Conservation (phyloP, 2,113 vertebrate species). For the Paraplagusia blochii region DNA sequence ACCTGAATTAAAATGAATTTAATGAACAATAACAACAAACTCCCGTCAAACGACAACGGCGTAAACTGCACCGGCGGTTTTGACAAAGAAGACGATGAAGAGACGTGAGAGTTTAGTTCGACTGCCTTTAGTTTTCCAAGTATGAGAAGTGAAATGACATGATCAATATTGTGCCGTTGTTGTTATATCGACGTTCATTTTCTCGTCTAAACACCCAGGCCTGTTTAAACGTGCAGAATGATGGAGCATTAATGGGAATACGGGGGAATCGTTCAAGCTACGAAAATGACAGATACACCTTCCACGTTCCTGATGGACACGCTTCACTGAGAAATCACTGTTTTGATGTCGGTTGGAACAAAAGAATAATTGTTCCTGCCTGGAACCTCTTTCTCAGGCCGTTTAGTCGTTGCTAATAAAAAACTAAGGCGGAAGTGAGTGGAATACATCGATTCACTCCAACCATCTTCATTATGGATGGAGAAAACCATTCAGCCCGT, state of each 20-base stretch:
- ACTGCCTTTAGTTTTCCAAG: no score
- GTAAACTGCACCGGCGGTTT: no score
- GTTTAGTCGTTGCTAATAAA: constrained; percentile 46
- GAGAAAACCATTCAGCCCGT: constrained; percentile 35
- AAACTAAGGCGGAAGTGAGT: constrained; percentile 21
- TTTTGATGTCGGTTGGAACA: constrained; percentile 33
- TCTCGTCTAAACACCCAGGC: no score
- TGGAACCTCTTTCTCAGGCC: constrained; percentile 14
- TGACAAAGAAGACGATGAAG: no score
- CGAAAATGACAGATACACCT: constrained; percentile 1
- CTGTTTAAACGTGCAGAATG: constrained; percentile 3
- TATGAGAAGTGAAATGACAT: no score
- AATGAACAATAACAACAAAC: no score
- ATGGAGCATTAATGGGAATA: constrained; percentile 2
- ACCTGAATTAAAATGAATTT: no score
- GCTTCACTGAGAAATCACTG: constrained; percentile 22
- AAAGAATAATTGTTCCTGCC: constrained; percentile 21
- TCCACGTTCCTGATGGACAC: constrained; percentile 9
- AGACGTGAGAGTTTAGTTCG: no score
- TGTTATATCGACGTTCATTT: no score
- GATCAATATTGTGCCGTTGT: no score
- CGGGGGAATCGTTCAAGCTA: constrained; percentile 14
- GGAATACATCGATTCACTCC: constrained; percentile 46
- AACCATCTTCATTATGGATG: constrained; percentile 53
- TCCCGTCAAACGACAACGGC: no score